Evolutionary conservation across 2,113 vertebrate species (phyloP), one percentile per base, ranked within the genome.

Genomic region (Rafetus swinhoei): DNA sequence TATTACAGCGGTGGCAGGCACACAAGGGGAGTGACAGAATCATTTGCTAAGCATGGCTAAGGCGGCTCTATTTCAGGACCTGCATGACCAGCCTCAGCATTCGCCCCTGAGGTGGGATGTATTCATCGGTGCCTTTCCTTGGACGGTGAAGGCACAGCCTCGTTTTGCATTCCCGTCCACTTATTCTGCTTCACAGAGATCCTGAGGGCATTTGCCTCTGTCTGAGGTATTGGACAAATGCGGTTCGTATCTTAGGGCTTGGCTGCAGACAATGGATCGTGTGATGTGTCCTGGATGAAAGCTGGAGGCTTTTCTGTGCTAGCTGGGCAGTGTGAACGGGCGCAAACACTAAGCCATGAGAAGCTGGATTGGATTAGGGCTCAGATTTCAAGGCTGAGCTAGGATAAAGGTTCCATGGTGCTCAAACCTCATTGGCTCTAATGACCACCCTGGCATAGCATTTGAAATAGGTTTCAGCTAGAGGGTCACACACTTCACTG

Each of bases 61-160:
- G 76, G 93, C 77, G 90, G n/a, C 79, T 59, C 84, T 91, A 39
- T 15, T 88, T 77, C 1, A 1, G 86, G 88, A 92, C n/a, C 45
- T 91, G 85, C 92, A 85, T 21, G 74, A 91, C 25, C 27, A 32
- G 90, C 81, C 92, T 85, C 79, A 85, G 88, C 91, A 88, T 35
- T 91, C 57, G 50, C 19, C 22, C 60, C 13, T 8, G 69, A 62
- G 54, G 27, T 50, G 85, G 79, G 21, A 93, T 19, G 57, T 9
- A 82, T 85, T 19, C 4, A 2, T n/a, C 19, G 22, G 2, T 39
- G 18, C 60, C 84, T 56, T 69, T n/a, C 25, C 10, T 18, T 25
- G 0, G 5, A 9, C 62, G n/a, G 55, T 79, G 81, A 85, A 45
- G 72, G 79, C 77, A 4, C 84, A 72, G 18, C 35, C n/a, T n/a